Evolutionary conservation across 2,888 invertebrate genomes (phyloP).

Genomic region (Agrotis exclamationis): DNA sequence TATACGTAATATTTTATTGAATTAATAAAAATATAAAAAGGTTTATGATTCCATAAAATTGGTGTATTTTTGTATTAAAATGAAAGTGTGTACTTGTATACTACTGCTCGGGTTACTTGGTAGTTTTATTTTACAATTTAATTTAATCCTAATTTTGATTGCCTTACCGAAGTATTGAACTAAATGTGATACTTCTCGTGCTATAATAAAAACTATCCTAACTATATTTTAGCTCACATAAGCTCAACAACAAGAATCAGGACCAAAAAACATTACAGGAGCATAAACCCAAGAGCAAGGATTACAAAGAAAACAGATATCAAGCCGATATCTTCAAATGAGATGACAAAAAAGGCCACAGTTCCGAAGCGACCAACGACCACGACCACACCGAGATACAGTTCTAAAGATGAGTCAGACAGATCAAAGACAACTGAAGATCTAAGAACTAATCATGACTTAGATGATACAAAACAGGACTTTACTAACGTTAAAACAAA

Average conservation of each 20-base stretch:
- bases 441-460: neutral
- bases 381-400: no score
- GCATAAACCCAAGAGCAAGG: neutral
- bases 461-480: neutral
- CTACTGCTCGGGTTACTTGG: slow-evolving; percentile 38
- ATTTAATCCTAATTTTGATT: neutral
- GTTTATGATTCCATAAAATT: slow-evolving; percentile 26
- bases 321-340: neutral
- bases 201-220: neutral
- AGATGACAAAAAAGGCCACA: neutral
- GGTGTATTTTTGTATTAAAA: slow-evolving; percentile 36
- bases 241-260: neutral
- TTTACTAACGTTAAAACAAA: neutral
- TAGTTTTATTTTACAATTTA: slow-evolving; percentile 19
- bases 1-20: no score
- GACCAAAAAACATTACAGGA: neutral
- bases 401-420: no score
- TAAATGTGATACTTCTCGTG: no score
- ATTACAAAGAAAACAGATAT: neutral
- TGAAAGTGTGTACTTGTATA: slow-evolving; percentile 32
- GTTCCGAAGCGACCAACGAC: neutral
- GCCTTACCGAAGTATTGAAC: neutral
- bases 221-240: slow-evolving; percentile 14
- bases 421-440: neutral
- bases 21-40: no score